A percentile compares a stretch with the other conserved stretches of the same genome.
Evolutionary conservation across 2,113 vertebrate species (phyloP).

Genomic region (Tenebrosternarchus preto): DNA sequence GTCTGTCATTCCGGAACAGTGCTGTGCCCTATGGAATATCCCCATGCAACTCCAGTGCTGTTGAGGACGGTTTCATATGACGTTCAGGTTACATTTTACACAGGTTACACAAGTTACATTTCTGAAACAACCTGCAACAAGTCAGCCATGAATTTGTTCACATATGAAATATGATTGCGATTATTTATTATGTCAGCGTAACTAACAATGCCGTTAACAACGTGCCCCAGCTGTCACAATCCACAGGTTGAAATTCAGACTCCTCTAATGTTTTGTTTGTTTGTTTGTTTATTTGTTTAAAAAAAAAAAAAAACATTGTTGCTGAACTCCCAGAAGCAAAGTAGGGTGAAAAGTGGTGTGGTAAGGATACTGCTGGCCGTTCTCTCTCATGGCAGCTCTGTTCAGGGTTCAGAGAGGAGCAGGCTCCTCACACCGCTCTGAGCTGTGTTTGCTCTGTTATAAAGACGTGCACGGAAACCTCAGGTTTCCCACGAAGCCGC

Average conservation of each 20-base stretch:
- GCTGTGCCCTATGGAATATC: slow-evolving; percentile 27
- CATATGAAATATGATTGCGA: neutral
- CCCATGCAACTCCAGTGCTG: neutral
- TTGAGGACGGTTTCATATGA: slow-evolving; percentile 9
- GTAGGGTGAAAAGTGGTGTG: neutral
- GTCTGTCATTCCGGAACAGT: slow-evolving; percentile 28
- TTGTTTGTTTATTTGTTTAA: no score
- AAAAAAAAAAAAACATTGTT: no score
- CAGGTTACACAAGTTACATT: slow-evolving; percentile 26
- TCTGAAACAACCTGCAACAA: neutral
- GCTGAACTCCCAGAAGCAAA: neutral
- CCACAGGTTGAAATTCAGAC: no score
- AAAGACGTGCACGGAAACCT: neutral
- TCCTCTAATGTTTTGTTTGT: no score
- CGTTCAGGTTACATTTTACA: neutral
- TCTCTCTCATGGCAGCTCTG: neutral
- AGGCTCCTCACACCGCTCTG: neutral
- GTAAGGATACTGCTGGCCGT: neutral
- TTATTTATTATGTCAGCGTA: neutral
- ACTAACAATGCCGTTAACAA: neutral
- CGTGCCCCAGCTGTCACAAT: neutral
- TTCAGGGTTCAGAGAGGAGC: no score
- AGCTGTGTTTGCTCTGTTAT: neutral
- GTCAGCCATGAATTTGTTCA: neutral
- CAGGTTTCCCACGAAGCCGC: neutral